Conservation (phyloP, 2,888 invertebrate species). For the Bombylius discolor region DNA sequence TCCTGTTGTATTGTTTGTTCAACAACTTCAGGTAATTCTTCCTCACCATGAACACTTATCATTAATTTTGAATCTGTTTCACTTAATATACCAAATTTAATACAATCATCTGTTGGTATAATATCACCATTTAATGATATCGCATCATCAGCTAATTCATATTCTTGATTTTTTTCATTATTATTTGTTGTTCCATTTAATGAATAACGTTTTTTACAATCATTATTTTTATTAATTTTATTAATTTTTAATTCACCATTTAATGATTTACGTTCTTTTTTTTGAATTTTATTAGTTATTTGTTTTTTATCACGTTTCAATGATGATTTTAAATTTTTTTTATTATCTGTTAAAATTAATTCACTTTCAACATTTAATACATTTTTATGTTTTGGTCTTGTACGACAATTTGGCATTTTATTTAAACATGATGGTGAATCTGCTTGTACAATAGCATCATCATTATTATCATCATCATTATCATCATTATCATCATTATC, state of each 20-base stretch:
- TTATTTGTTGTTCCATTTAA: conserved; percentile 19
- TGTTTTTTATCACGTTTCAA: conserved; percentile 5
- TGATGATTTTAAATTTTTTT: conserved; percentile 10
- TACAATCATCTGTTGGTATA: conserved; percentile 17
- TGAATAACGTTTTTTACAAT: conserved; percentile 12
- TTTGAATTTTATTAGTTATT: conserved; percentile 8
- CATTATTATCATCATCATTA: not conserved
- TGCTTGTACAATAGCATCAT: conserved; percentile 15
- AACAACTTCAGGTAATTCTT: conserved; percentile 50
- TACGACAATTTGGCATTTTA: conserved; percentile 31
- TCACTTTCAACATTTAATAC: conserved; percentile 35
- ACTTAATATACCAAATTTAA: conserved; percentile 40
- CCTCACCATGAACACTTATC: conserved; percentile 52
- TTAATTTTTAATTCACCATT: not conserved
- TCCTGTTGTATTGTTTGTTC: conserved; percentile 33
- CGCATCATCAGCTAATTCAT: conserved; percentile 45
- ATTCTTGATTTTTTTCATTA: conserved; percentile 31
- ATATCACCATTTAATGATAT: conserved; percentile 34
- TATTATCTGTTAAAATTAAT: conserved; percentile 24
- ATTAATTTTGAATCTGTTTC: conserved; percentile 36
- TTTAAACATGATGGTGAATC: conserved; percentile 42
- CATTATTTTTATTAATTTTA: conserved; percentile 2
- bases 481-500: conserved; percentile 17
- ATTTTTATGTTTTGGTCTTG: conserved; percentile 28
- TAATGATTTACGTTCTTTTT: conserved; percentile 11